Evolutionary conservation across 2,113 vertebrate species (phyloP).

Genomic region (Solenodon paradoxus): DNA sequence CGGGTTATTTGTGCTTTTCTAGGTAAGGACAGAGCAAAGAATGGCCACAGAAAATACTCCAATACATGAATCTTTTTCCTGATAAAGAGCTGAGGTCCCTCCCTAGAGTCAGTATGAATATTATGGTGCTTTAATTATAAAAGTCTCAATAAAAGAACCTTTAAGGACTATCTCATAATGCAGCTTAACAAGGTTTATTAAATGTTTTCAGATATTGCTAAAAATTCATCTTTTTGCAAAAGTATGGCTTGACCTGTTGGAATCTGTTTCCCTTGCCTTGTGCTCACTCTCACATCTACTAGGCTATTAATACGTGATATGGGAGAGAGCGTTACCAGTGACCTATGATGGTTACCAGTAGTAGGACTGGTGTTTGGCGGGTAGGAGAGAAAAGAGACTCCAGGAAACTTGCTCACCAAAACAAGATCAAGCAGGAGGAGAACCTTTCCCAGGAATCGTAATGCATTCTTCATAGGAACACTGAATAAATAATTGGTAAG

Average conservation of each 20-base stretch:
- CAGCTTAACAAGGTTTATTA: slow-evolving; percentile 35
- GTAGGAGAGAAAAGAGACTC: neutral
- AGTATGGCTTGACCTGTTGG: neutral
- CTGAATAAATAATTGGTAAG: neutral
- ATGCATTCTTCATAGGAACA: neutral
- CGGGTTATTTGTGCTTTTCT: neutral
- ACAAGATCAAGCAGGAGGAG: slow-evolving; percentile 3
- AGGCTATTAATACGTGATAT: neutral
- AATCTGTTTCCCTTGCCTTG: neutral
- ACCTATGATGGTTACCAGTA: neutral
- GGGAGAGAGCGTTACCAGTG: neutral
- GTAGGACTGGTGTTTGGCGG: neutral
- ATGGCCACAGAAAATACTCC: neutral
- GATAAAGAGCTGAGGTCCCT: neutral
- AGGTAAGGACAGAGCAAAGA: neutral
- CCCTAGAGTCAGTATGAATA: neutral
- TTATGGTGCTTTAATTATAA: neutral
- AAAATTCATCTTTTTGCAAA: slow-evolving; percentile 2
- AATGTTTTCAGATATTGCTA: slow-evolving; percentile 19
- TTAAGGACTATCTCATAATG: slow-evolving; percentile 16
- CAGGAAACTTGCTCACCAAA: neutral
- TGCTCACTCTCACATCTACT: neutral
- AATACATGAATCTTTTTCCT: neutral
- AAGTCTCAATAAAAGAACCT: slow-evolving; percentile 21
- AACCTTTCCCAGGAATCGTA: neutral